A percentile compares a stretch with the other conserved stretches of the same genome.
Conservation (phyloP, 2,113 vertebrate genomes). For the Microtus montanus region DNA sequence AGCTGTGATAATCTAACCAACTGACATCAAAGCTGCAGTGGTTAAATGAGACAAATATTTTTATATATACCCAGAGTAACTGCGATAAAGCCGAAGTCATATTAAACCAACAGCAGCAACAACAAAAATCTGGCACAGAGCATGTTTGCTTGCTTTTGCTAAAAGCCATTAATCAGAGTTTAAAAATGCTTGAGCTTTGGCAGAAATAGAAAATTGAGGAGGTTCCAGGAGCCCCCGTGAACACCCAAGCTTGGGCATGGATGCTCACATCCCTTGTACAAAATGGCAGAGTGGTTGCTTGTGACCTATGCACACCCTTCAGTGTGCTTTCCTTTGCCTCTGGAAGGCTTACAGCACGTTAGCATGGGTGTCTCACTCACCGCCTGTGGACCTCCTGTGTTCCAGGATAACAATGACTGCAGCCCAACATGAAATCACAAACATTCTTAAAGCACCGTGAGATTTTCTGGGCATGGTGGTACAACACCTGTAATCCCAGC, state of each 20-base stretch:
- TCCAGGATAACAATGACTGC: not conserved
- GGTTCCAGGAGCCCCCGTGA: not conserved
- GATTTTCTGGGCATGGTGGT: not conserved
- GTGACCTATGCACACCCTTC: not conserved
- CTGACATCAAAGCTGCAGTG: not conserved
- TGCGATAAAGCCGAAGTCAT: not conserved
- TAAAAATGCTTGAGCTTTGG: constrained; percentile 27
- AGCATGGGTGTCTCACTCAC: not conserved
- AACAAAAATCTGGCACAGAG: not conserved
- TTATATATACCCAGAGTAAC: not conserved
- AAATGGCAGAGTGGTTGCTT: not conserved
- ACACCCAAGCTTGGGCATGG: not conserved
- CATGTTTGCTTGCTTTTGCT: not conserved
- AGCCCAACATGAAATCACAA: not conserved
- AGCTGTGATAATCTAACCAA: not conserved
- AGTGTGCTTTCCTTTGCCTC: not conserved
- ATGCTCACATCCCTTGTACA: too few species aligned
- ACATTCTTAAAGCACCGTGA: not conserved
- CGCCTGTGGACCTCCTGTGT: too few species aligned
- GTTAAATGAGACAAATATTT: constrained; percentile 52
- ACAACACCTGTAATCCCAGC: not conserved
- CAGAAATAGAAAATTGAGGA: not conserved
- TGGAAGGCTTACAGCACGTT: not conserved
- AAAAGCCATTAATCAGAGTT: not conserved
- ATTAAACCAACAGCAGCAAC: constrained; percentile 7